Percentiles rank a stretch among this genome's conserved stretches.
These are phyloP conservation scores for Pocota personata DNA, from an alignment of 2,888 invertebrate species.

Conservation along the genomic window DNA sequence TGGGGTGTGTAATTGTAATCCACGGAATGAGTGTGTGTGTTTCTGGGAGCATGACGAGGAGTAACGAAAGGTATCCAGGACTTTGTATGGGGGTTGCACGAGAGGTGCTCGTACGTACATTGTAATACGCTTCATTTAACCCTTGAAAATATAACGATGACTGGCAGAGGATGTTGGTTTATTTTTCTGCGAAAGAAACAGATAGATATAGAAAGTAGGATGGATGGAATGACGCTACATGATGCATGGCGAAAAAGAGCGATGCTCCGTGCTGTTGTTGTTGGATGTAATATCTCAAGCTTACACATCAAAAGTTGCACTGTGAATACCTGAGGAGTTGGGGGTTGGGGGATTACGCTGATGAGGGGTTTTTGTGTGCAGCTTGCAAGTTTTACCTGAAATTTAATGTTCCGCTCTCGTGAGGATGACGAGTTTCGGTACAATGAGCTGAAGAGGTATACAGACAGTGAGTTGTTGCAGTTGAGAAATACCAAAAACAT, in stretches of 20 bases:
- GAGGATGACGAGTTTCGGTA: constrained; percentile 18
- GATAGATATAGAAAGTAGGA: constrained; percentile 18
- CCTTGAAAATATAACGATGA: constrained; percentile 53
- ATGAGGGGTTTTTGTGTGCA: constrained; percentile 29
- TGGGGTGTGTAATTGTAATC: constrained; percentile 47
- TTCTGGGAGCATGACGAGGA: neutral
- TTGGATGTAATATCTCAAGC: constrained; percentile 37
- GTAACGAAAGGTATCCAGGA: neutral
- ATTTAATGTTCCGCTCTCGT: constrained; percentile 41
- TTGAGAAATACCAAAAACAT: neutral
- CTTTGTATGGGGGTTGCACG: neutral
- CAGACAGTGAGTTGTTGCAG: neutral
- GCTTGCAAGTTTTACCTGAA: constrained; percentile 7
- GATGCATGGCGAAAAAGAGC: constrained; percentile 48
- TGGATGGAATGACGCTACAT: constrained; percentile 58
- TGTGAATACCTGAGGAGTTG: neutral
- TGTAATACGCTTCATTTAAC: constrained; percentile 60
- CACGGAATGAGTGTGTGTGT: constrained; percentile 16
- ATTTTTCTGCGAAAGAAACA: neutral
- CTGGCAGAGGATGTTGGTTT: neutral
- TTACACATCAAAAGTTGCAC: constrained; percentile 30
- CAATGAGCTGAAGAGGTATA: neutral
- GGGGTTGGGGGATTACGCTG: neutral
- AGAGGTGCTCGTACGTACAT: constrained; percentile 26
- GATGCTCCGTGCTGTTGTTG: constrained; percentile 27